Evolutionary conservation across 2,888 invertebrate genomes (phyloP), one percentile per base, ranked within the genome.

Genomic region (Leptinotarsa peninsularis): DNA sequence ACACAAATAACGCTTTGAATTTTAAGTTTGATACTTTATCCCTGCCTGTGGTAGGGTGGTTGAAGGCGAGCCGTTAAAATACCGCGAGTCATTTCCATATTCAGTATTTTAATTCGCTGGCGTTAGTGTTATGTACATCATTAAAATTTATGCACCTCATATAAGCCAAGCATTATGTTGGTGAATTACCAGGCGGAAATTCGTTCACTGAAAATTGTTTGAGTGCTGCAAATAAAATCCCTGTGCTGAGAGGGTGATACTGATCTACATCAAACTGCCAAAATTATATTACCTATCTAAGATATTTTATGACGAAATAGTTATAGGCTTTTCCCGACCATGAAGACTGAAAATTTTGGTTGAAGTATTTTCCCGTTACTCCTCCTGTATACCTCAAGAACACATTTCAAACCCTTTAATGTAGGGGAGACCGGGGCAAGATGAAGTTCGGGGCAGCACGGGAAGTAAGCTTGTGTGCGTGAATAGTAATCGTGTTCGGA

Each of bases 71-170:
- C 14, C 58, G 21, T 58, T 23, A 58, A 58, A 58, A 58, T 58
- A 58, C 23, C 18, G 13, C 21, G 13, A 18, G 58, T 4, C n/a
- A 63, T 63, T 63, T 63, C 27, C 33, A 63, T 63, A 63, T 63
- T 63, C 63, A 63, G 63, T 63, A 27, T 63, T 63, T 63, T 27
- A 17, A 63, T 63, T 43, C 63, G 17, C 33, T 33, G 15, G 14
- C 58, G 63, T 43, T 63, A 33, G 63, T 63, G 33, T 63, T 63
- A 63, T 27, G 63, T 63, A 63, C 4, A 33, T n/a, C 63, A 43
- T 63, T 18, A 27, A 63, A 33, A 63, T 63, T 63, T 17, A 63
- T 21, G 43, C 18, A 33, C 43, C 17, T 18, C n/a, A 33, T 33
- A 63, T 33, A 43, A 63, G 33, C n/a, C 63, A 63, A 10, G 13